Conservation (phyloP, 2,113 vertebrate genomes). For the Acanthochromis polyacanthus region DNA sequence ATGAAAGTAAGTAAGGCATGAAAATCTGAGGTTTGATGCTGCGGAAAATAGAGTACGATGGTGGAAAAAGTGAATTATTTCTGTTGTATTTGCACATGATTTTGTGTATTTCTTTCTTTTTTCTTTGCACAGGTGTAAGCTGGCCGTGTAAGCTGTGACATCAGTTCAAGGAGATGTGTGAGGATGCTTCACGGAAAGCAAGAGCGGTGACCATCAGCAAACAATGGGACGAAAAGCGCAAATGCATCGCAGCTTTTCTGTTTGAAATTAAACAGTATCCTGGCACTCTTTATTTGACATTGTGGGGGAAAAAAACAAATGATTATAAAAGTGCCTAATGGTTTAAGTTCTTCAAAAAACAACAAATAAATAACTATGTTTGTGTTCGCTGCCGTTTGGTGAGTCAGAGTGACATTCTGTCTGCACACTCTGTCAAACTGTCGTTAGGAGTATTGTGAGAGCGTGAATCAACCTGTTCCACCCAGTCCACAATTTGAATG, state of each 20-base stretch:
- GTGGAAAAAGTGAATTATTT: neutral
- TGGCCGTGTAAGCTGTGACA: constrained; percentile 18
- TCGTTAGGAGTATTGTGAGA: too few species aligned
- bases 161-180: constrained; percentile 20
- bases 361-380: too few species aligned
- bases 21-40: neutral
- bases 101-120: neutral
- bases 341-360: neutral
- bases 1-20: neutral
- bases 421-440: neutral
- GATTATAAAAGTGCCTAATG: neutral
- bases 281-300: constrained; percentile 34
- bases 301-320: constrained; percentile 9
- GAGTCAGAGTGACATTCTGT: neutral
- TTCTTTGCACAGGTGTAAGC: neutral
- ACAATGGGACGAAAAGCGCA: constrained; percentile 35
- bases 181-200: constrained; percentile 18
- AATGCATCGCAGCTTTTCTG: constrained; percentile 24
- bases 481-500: neutral
- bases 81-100: neutral
- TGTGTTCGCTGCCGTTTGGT: neutral
- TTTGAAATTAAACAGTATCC: constrained; percentile 14
- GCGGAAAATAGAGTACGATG: constrained; percentile 1
- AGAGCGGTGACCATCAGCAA: constrained; percentile 34
- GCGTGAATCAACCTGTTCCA: neutral